Evolutionary conservation across 2,888 invertebrate genomes (phyloP), one percentile per base, ranked within the genome.

Genomic region (Pinctada fucata): DNA sequence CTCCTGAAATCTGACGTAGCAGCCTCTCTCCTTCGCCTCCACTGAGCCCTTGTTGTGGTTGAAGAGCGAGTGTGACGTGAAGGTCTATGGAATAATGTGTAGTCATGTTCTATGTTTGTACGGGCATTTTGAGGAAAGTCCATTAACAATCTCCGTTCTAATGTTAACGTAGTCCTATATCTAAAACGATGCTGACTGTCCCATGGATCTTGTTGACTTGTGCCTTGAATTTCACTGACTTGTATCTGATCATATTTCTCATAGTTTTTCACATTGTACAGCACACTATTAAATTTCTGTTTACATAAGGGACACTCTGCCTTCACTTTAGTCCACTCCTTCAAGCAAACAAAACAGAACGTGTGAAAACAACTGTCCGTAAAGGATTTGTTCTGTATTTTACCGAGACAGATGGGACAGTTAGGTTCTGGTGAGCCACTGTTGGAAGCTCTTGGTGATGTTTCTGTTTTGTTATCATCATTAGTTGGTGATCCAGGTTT

Each of bases 291-390:
- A 92, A 98, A 98, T 3, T 95, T 94, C 91, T 97, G 96, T 91
- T 99, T 98, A 93, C 99, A 99, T 0, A 99, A 93, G 0, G 99
- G 99, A 78, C 86, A 87, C 71, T 87, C 87, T 0, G 97, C 95
- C 93, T 97, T 98, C 13, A 97, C 96, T 94, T 97, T 97, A 77
- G 97, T 97, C 98, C 98, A 99, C 90, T 97, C 96, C 81, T 97
- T 93, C 51, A 99, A 94, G 91, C 98, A 99, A 84, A 95, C 95
- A 91, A 97, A 98, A 92, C 98, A 99, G 92, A 98, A 99, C 91
- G 96, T 96, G 93, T 99, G 98, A 91, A 96, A 95, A 91, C 98
- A 99, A 72, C 96, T 96, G 91, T 98, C 96, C 0, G 97, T 97
- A 91, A 97, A 97, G 50, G 97, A 97, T 91, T 96, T 97, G 91